These are phyloP conservation scores for Polymixis lichenea DNA, from an alignment of 2,888 invertebrate genomes.

Conservation along the genomic window DNA sequence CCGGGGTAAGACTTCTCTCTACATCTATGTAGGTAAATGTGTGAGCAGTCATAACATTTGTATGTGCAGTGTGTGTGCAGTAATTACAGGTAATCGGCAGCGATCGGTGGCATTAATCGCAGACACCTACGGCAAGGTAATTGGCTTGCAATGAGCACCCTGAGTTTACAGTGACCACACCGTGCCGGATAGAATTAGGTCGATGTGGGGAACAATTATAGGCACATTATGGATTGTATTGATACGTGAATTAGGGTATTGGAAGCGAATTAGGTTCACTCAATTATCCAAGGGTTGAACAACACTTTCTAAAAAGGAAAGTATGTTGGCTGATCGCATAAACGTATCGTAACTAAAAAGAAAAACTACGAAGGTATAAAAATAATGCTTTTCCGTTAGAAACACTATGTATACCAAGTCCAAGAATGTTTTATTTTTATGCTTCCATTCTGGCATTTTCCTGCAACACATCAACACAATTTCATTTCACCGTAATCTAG, in stretches of 20 bases:
- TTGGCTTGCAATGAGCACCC: slow-evolving; percentile 15
- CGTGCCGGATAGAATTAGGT: slow-evolving; percentile 1
- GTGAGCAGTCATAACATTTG: background rate
- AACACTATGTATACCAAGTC: background rate
- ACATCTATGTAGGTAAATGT: background rate
- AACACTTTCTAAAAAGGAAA: background rate
- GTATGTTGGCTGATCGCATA: background rate
- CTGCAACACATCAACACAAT: slow-evolving; percentile 17
- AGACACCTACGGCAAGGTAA: slow-evolving; percentile 27
- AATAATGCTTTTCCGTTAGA: background rate
- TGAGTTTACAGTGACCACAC: background rate
- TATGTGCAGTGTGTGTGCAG: slow-evolving; percentile 21
- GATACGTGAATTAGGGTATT: background rate
- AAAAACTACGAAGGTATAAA: background rate
- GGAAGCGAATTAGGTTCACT: background rate
- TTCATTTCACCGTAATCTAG: slow-evolving; percentile 41
- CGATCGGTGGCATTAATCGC: slow-evolving; percentile 34
- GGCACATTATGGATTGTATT: background rate
- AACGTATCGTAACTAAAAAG: background rate
- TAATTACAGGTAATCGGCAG: slow-evolving; percentile 31
- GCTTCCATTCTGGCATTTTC: background rate
- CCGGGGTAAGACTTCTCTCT: background rate
- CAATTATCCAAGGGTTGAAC: background rate
- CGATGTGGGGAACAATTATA: background rate
- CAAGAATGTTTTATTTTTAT: background rate